phyloP scores from a whole-genome alignment of 2,797 vertebrate genomes.

The Staurois parvus region DNA sequence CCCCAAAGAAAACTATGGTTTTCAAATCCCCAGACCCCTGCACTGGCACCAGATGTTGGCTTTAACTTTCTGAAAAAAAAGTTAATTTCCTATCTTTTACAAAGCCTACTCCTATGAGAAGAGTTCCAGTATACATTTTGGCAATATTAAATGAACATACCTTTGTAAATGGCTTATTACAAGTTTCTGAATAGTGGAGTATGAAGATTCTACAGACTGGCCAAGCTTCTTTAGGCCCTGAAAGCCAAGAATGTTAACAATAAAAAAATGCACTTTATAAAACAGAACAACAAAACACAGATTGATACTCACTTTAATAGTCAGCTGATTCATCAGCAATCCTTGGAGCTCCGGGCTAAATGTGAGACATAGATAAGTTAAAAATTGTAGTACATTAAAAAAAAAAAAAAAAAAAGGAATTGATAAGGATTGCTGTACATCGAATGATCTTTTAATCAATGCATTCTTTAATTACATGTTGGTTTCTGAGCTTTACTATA shows the following conservation, averaged over 20 bases:
- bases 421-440: neutral
- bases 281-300: neutral
- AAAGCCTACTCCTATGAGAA: too few relatives aligned
- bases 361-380: neutral
- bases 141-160: constrained; percentile 70
- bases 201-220: constrained; percentile 96
- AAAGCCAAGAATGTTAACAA: constrained; percentile 62
- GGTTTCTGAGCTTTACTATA: too few relatives aligned
- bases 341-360: constrained; percentile 92
- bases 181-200: constrained; percentile 96
- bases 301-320: constrained; percentile 86
- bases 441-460: neutral
- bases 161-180: constrained; percentile 98
- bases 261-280: neutral
- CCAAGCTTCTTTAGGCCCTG: constrained; percentile 98
- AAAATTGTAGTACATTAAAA: neutral
- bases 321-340: constrained; percentile 95
- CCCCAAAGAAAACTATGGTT: too few relatives aligned
- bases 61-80: neutral
- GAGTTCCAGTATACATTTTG: too few relatives aligned
- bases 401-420: too few relatives aligned
- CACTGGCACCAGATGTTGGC: neutral
- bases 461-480: too few relatives aligned
- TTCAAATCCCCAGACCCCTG: too few relatives aligned
- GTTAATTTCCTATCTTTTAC: too few relatives aligned